Percentiles rank a stretch among this genome's conserved stretches.
These are phyloP conservation scores for Urocolius indicus DNA, from an alignment of 2,113 vertebrate species.

Conservation along the genomic window DNA sequence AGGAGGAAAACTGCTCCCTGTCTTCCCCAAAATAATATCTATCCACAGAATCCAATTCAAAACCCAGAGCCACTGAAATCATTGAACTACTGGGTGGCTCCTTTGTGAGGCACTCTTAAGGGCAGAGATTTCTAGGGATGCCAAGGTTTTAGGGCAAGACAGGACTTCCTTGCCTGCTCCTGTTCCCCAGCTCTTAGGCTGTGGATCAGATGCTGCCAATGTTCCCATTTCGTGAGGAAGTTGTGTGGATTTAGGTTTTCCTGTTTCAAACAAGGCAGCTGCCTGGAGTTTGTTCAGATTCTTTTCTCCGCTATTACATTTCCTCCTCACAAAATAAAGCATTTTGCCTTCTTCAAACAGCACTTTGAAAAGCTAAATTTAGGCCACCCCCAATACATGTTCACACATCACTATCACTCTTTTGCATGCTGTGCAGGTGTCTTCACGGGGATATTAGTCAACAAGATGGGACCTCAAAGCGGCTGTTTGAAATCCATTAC, in stretches of 20 bases:
- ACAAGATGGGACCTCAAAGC: background rate
- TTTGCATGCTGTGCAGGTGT: background rate
- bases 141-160: fast-evolving
- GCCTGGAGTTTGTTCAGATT: background rate
- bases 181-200: background rate
- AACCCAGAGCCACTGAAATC: background rate
- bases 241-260: background rate
- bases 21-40: background rate
- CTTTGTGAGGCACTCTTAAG: background rate
- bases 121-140: background rate
- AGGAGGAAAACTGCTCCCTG: background rate
- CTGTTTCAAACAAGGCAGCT: background rate
- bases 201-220: background rate
- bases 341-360: background rate
- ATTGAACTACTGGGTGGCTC: background rate
- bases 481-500: background rate
- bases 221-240: background rate
- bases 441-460: background rate
- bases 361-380: background rate
- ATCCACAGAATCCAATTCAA: background rate
- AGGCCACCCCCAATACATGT: background rate
- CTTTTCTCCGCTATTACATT: background rate
- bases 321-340: background rate
- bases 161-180: background rate
- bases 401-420: background rate